Evolutionary conservation across 2,888 invertebrate species (phyloP).

Genomic region (Tinea pellionella): DNA sequence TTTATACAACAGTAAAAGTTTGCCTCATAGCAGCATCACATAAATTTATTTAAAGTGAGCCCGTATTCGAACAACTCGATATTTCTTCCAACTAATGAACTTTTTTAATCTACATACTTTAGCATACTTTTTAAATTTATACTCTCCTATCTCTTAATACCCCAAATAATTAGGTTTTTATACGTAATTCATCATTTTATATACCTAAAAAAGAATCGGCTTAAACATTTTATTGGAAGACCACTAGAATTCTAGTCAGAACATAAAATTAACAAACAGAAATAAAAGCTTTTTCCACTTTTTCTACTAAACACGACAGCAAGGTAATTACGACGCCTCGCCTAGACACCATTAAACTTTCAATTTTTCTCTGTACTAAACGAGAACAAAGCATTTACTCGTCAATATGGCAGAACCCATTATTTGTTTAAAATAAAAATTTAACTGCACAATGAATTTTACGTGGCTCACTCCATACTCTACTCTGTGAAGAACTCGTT

Average conservation of each 20-base stretch:
- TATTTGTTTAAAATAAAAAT: too few relatives aligned
- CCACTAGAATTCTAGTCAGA: background rate
- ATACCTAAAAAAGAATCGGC: too few relatives aligned
- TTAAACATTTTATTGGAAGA: too few relatives aligned
- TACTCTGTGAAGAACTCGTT: too few relatives aligned
- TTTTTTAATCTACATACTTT: too few relatives aligned
- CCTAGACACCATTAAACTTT: constrained; percentile 8
- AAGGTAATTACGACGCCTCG: constrained; percentile 9
- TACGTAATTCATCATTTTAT: too few relatives aligned
- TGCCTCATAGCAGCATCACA: background rate
- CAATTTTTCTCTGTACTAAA: constrained; percentile 10
- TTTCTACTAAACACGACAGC: background rate
- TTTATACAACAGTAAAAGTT: constrained; percentile 1
- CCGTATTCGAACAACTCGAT: background rate
- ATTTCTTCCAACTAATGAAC: background rate
- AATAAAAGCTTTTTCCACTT: background rate
- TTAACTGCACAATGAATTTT: too few relatives aligned
- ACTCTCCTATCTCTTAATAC: too few relatives aligned
- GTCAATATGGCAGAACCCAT: background rate
- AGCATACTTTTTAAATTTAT: background rate
- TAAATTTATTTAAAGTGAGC: background rate
- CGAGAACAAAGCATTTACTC: background rate
- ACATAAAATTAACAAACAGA: background rate
- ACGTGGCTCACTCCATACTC: too few relatives aligned
- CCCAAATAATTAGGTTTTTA: too few relatives aligned